phyloP scores from a whole-genome alignment of 2,888 invertebrate species.

The Meteorus cinctellus region DNA sequence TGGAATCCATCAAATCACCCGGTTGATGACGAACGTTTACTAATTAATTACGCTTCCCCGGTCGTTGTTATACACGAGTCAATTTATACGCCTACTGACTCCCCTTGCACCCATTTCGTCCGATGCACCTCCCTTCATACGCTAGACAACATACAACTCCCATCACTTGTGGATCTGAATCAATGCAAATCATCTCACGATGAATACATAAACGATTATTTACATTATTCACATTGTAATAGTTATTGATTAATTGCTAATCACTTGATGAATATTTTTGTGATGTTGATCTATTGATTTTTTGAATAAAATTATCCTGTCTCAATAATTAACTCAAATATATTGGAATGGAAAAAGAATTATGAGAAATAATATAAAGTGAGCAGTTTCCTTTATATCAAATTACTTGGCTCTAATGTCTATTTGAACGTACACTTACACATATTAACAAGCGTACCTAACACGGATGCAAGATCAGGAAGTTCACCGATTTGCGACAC shows the following conservation, averaged over 20 bases:
- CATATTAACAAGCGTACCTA: neutral
- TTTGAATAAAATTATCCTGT: too few species aligned
- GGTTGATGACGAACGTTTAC: constrained; percentile 51
- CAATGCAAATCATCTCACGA: neutral
- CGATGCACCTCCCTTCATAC: neutral
- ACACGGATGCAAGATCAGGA: constrained; percentile 6
- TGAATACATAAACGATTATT: neutral
- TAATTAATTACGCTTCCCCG: constrained; percentile 50
- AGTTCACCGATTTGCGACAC: constrained; percentile 45
- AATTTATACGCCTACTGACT: neutral
- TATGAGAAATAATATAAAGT: too few species aligned
- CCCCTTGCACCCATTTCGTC: neutral
- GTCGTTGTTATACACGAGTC: constrained; percentile 24
- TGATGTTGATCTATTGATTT: too few species aligned
- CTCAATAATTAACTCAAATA: too few species aligned
- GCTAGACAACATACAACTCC: neutral
- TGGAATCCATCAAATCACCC: constrained; percentile 47
- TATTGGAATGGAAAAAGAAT: too few species aligned
- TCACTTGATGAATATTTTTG: neutral
- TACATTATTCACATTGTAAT: neutral
- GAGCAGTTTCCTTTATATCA: too few species aligned
- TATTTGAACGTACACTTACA: neutral
- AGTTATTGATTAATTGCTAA: neutral
- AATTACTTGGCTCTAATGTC: too few species aligned
- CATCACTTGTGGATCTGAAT: neutral